phyloP scores from a whole-genome alignment of 2,888 invertebrate genomes.

The Hipparchia semele region DNA sequence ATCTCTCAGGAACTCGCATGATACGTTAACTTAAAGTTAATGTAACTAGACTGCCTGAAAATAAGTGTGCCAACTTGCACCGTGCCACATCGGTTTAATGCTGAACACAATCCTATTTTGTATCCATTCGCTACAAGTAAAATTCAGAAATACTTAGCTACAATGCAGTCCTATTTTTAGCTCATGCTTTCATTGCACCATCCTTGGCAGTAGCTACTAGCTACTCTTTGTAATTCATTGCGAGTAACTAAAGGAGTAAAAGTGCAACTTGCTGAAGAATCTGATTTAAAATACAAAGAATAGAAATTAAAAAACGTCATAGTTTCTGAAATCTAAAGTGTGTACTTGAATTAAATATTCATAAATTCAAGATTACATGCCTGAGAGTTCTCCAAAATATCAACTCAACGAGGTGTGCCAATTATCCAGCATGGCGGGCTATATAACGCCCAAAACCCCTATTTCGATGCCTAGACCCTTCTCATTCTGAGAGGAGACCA shows the following conservation, averaged over 20 bases:
- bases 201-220: neutral
- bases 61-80: neutral
- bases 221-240: neutral
- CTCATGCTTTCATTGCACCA: conserved; percentile 9
- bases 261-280: neutral
- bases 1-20: neutral
- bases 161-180: conserved; percentile 13
- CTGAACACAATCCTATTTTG: conserved; percentile 12
- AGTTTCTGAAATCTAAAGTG: neutral
- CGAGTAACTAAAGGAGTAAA: neutral
- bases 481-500: too few species aligned
- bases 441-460: too few species aligned
- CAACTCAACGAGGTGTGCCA: too few species aligned
- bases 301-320: neutral
- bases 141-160: neutral
- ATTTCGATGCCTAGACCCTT: too few species aligned
- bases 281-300: neutral
- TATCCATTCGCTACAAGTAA: neutral
- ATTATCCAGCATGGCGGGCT: too few species aligned
- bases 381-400: too few species aligned
- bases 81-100: neutral
- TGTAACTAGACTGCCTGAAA: neutral
- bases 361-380: too few species aligned
- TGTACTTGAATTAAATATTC: too few species aligned
- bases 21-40: neutral